Evolutionary conservation across 1,140 invertebrate species (phyloP).

Genomic region (Heterodera carotae): DNA sequence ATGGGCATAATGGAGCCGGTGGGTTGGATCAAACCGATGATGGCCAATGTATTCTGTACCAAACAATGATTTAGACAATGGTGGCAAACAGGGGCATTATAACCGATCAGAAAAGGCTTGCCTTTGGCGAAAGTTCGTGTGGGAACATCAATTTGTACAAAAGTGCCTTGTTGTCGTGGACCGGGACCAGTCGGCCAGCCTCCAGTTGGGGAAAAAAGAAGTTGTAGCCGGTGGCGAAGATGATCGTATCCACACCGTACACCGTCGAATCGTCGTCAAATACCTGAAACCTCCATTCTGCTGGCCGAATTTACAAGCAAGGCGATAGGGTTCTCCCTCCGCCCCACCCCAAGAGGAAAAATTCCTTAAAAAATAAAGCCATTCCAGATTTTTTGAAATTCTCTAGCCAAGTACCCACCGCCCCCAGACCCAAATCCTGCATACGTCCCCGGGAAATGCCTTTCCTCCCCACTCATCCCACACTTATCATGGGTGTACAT

Average conservation of each 20-base stretch:
- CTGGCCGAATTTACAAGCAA: too few relatives aligned
- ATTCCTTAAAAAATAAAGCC: too few relatives aligned
- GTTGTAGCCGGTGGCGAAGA: slow-evolving; percentile 48
- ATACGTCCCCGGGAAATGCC: too few relatives aligned
- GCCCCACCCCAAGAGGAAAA: too few relatives aligned
- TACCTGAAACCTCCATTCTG: neutral
- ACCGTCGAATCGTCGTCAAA: slow-evolving; percentile 1
- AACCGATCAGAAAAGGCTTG: slow-evolving; percentile 60
- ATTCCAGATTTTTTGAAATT: too few relatives aligned
- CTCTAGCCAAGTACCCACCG: too few relatives aligned
- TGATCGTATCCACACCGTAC: slow-evolving; percentile 47
- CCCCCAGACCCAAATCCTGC: too few relatives aligned
- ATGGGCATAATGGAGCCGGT: slow-evolving; percentile 63
- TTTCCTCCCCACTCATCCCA: too few relatives aligned
- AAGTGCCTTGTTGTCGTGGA: slow-evolving; percentile 66
- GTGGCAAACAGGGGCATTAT: too few relatives aligned
- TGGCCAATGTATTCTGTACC: slow-evolving; percentile 66
- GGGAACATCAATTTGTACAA: slow-evolving; percentile 66
- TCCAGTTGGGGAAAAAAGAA: slow-evolving; percentile 50
- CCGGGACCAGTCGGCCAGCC: slow-evolving; percentile 46
- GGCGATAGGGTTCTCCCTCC: too few relatives aligned
- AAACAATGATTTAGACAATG: slow-evolving; percentile 61
- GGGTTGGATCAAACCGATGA: slow-evolving; percentile 69
- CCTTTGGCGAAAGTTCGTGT: neutral
- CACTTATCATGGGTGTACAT: too few relatives aligned